A percentile compares a stretch with the other conserved stretches of the same genome.
phyloP scores from a whole-genome alignment of 92 coral and sea anemone genomes.

The Blastomussa wellsi region DNA sequence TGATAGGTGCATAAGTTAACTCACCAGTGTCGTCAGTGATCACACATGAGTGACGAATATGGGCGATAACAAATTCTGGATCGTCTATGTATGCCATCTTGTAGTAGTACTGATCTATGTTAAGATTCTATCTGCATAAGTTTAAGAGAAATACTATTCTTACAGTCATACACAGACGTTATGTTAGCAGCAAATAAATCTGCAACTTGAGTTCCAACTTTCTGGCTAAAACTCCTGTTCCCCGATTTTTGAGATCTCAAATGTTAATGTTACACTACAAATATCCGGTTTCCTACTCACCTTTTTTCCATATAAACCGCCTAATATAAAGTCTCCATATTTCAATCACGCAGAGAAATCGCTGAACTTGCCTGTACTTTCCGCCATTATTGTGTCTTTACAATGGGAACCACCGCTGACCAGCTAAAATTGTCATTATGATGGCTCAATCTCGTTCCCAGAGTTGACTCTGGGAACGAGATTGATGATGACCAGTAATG shows the following conservation, averaged over 20 bases:
- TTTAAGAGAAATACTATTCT: not conserved
- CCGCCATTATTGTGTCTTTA: slow-evolving; percentile 35
- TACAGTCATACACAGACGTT: not conserved
- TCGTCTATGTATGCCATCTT: slow-evolving; percentile 94
- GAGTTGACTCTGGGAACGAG: too few relatives aligned
- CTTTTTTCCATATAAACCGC: not conserved
- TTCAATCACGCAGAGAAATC: not conserved
- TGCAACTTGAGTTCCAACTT: not conserved
- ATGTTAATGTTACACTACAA: not conserved
- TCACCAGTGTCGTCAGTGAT: slow-evolving; percentile 97
- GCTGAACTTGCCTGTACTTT: not conserved
- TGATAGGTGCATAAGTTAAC: too few relatives aligned
- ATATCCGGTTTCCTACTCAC: not conserved
- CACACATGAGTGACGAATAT: slow-evolving; percentile 93
- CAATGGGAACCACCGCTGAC: not conserved
- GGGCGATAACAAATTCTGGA: slow-evolving; percentile 84
- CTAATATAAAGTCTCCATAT: not conserved
- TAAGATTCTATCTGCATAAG: not conserved
- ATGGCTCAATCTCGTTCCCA: too few relatives aligned
- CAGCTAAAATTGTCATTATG: not conserved
- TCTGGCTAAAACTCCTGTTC: not conserved
- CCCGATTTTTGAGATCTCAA: not conserved
- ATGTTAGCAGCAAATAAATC: not conserved
- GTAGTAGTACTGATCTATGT: not conserved
- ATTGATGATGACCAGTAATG: too few relatives aligned